Evolutionary conservation across 2,888 invertebrate species (phyloP).

Genomic region (Drosophila quinaria): DNA sequence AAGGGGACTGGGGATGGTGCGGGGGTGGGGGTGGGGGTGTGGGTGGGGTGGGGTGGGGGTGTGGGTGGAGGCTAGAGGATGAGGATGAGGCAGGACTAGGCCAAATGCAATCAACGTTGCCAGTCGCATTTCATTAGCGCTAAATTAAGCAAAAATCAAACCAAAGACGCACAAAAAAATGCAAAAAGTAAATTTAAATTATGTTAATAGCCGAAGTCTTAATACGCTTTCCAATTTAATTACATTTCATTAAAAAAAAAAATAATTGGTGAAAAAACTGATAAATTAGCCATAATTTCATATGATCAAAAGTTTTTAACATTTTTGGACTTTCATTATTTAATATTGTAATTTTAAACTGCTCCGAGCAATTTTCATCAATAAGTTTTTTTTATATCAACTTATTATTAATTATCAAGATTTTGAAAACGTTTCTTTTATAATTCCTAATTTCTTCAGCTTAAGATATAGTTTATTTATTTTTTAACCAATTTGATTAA

Average conservation of each 20-base stretch:
- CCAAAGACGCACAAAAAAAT: constrained; percentile 32
- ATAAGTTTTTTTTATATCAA: too few relatives aligned
- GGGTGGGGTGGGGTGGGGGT: background rate
- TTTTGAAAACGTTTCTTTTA: background rate
- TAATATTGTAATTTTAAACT: background rate
- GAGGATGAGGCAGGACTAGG: constrained; percentile 48
- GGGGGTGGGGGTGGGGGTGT: background rate
- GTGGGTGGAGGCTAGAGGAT: background rate
- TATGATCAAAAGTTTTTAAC: too few relatives aligned
- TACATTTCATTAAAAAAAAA: too few relatives aligned
- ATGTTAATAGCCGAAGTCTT: background rate
- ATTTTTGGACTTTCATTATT: too few relatives aligned
- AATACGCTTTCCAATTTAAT: background rate
- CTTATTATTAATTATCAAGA: background rate
- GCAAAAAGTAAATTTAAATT: constrained; percentile 10
- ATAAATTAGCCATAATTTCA: too few relatives aligned
- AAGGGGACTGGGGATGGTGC: background rate
- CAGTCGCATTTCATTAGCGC: constrained; percentile 75
- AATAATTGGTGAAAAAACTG: too few relatives aligned
- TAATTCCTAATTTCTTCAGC: too few relatives aligned
- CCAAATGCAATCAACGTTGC: constrained; percentile 74
- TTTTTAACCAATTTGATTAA: too few relatives aligned
- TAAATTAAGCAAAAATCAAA: constrained; percentile 76
- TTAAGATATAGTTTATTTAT: too few relatives aligned
- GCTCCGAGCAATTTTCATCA: background rate